Evolutionary conservation across 2,113 vertebrate genomes (phyloP).

Genomic region (Mystacornis crossleyi): DNA sequence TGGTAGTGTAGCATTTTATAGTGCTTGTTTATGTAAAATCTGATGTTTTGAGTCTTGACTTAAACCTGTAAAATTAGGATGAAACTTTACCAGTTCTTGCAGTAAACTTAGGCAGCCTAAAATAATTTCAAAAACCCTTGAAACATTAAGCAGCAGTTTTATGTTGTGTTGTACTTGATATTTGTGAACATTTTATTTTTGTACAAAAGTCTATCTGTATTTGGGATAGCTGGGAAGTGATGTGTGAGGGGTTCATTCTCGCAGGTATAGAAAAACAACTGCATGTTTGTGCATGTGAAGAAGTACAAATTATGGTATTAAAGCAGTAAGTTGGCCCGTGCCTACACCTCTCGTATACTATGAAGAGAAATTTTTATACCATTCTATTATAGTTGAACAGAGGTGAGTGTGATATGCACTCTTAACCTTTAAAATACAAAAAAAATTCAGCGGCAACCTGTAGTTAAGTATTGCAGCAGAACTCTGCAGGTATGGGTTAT

Average conservation of each 20-base stretch:
- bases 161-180: background rate
- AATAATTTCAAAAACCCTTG: background rate
- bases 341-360: background rate
- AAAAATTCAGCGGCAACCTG: accelerated
- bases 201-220: background rate
- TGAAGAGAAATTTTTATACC: background rate
- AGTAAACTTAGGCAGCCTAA: background rate
- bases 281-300: background rate
- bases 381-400: accelerated
- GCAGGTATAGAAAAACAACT: accelerated
- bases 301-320: background rate
- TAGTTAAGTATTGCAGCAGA: background rate
- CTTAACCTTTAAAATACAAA: background rate
- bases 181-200: background rate
- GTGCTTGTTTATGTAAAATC: background rate
- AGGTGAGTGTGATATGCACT: background rate
- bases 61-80: background rate
- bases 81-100: background rate
- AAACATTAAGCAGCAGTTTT: background rate
- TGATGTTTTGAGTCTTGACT: background rate
- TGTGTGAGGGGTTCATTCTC: background rate
- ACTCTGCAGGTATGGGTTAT: background rate
- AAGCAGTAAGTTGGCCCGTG: background rate
- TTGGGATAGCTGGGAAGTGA: background rate
- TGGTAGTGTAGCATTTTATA: background rate